Percentiles rank a stretch among this genome's conserved stretches.
These are phyloP conservation scores for Trachurus trachurus DNA, from an alignment of 2,797 vertebrate species.

Conservation along the genomic window DNA sequence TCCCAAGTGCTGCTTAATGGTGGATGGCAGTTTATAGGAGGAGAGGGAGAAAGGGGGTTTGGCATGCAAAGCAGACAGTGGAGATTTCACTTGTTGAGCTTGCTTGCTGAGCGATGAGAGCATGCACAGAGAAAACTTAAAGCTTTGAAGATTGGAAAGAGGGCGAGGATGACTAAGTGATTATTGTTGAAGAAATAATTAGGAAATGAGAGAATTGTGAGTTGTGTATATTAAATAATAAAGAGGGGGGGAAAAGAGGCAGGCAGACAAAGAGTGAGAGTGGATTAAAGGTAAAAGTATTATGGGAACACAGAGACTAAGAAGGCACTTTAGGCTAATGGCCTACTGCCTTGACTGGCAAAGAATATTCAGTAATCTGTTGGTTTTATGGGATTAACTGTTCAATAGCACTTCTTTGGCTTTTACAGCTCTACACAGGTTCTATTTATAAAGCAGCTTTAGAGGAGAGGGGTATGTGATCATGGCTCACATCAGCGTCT, in stretches of 20 bases:
- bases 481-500: conserved; percentile 63
- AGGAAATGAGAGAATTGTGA: conserved; percentile 1
- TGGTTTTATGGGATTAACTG: conserved; percentile 83
- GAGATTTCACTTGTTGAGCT: conserved; percentile 53
- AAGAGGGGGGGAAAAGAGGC: conserved; percentile 6
- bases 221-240: conserved; percentile 6
- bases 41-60: conserved; percentile 11
- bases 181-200: not conserved
- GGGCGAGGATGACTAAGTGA: not conserved
- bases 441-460: conserved; percentile 79
- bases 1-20: conserved; percentile 70
- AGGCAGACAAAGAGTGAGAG: conserved; percentile 37
- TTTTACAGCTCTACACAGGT: conserved; percentile 73
- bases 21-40: conserved; percentile 56
- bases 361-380: conserved; percentile 80
- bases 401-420: conserved; percentile 81
- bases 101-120: not conserved
- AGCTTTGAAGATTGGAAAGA: not conserved
- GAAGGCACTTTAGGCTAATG: conserved; percentile 78
- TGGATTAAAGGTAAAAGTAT: conserved; percentile 58
- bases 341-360: conserved; percentile 75
- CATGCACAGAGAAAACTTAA: not conserved
- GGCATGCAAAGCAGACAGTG: conserved; percentile 18
- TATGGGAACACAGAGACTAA: conserved; percentile 58
- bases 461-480: conserved; percentile 57